Evolutionary conservation across 2,113 vertebrate genomes (phyloP).

Genomic region (Telmatochromis sp.): DNA sequence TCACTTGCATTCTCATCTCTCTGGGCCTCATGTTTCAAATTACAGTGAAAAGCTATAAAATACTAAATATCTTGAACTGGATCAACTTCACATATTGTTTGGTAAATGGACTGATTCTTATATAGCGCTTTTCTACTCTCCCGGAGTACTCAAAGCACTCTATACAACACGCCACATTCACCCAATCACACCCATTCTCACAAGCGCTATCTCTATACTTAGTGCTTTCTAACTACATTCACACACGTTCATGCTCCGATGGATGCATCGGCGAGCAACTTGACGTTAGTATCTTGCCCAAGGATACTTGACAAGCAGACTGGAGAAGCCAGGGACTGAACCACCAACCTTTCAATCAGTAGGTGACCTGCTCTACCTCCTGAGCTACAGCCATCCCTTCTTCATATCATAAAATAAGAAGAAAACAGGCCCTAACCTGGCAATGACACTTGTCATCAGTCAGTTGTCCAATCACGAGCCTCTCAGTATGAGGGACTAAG

Average conservation of each 20-base stretch:
- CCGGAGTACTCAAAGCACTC: rapidly evolving
- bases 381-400: not conserved
- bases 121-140: not conserved
- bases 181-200: not conserved
- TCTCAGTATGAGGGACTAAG: not conserved
- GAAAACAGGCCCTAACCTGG: not conserved
- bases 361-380: not conserved
- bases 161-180: not conserved
- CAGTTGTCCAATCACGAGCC: not conserved
- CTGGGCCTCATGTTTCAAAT: not conserved
- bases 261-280: not conserved
- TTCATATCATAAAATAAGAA: not conserved
- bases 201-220: not conserved
- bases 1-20: not conserved
- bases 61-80: not conserved
- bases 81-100: not conserved
- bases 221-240: not conserved
- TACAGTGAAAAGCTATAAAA: not conserved
- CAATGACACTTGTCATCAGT: not conserved
- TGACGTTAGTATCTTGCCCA: not conserved
- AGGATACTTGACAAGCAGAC: not conserved
- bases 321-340: not conserved
- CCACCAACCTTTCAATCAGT: not conserved
- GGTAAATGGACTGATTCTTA: not conserved
- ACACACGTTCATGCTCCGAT: not conserved